Percentiles rank a stretch among this genome's conserved stretches.
Conservation (phyloP, 2,113 vertebrate genomes). For the Tachysurus fulvidraco region DNA sequence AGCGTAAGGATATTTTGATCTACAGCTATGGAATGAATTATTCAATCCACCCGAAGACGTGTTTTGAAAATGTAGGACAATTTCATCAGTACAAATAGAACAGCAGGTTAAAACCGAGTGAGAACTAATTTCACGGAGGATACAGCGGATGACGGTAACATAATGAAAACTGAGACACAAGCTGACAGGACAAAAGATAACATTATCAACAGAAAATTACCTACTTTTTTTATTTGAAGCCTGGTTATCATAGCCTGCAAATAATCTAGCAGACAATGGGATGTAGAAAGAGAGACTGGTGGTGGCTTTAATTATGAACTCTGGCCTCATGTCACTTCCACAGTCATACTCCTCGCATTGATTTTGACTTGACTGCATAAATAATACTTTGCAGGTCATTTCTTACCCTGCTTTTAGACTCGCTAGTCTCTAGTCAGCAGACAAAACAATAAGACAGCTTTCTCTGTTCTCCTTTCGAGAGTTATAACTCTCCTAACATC, state of each 20-base stretch:
- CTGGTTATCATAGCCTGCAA: neutral
- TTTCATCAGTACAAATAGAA: slow-evolving; percentile 18
- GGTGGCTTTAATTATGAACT: slow-evolving; percentile 12
- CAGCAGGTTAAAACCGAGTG: neutral
- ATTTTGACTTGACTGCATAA: neutral
- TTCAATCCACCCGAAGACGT: neutral
- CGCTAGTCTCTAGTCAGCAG: slow-evolving; percentile 25
- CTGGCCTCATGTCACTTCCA: neutral
- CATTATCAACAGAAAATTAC: neutral
- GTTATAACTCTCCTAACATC: slow-evolving; percentile 33
- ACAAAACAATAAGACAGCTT: slow-evolving; percentile 37
- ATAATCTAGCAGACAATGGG: neutral
- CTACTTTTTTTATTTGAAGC: neutral
- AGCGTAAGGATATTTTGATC: neutral
- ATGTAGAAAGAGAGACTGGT: neutral
- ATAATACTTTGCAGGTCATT: neutral
- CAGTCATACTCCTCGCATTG: neutral
- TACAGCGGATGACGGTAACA: neutral
- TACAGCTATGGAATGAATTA: neutral
- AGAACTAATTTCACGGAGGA: slow-evolving; percentile 24
- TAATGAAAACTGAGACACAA: slow-evolving; percentile 11
- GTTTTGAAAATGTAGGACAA: slow-evolving; percentile 34
- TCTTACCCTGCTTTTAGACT: slow-evolving; percentile 22
- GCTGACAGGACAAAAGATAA: neutral
- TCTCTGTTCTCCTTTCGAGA: slow-evolving; percentile 23